A percentile compares a stretch with the other conserved stretches of the same genome.
phyloP scores from a whole-genome alignment of 2,113 vertebrate species.

The Microtus richardsoni region DNA sequence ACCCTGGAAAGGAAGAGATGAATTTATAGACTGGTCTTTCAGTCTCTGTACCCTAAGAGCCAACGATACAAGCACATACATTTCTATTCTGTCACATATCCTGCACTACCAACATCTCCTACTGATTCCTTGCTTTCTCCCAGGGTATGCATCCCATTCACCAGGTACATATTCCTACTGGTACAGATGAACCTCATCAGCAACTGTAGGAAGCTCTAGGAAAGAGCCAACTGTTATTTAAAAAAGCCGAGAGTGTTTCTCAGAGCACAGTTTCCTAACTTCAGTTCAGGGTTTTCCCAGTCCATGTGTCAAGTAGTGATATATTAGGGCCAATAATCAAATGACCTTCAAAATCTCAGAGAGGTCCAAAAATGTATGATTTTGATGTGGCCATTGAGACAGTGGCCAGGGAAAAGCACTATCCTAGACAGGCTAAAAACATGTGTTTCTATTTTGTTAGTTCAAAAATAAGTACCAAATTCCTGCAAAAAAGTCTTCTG shows the following conservation, averaged over 20 bases:
- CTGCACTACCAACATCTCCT: constrained; percentile 21
- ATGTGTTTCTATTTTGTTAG: background rate
- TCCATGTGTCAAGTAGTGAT: background rate
- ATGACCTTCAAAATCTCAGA: background rate
- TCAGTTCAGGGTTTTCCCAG: constrained; percentile 16
- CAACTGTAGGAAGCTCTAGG: constrained; percentile 24
- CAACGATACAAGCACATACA: background rate
- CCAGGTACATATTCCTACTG: background rate
- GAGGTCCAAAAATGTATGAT: background rate
- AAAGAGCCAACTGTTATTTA: constrained; percentile 25
- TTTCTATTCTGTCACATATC: background rate
- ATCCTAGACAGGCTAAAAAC: background rate
- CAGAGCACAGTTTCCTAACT: constrained; percentile 50
- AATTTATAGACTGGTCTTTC: constrained; percentile 35
- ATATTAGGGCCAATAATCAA: background rate
- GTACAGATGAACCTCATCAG: constrained; percentile 51
- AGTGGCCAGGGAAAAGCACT: background rate
- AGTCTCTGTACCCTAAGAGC: background rate
- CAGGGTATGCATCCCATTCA: background rate
- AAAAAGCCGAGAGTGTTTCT: constrained; percentile 52
- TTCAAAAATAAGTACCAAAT: background rate
- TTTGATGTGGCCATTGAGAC: background rate
- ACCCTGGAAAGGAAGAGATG: background rate
- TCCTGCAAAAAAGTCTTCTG: background rate
- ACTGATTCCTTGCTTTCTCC: constrained; percentile 50